Conservation (phyloP, 2,888 invertebrate genomes). For the Cheilosia urbana region DNA sequence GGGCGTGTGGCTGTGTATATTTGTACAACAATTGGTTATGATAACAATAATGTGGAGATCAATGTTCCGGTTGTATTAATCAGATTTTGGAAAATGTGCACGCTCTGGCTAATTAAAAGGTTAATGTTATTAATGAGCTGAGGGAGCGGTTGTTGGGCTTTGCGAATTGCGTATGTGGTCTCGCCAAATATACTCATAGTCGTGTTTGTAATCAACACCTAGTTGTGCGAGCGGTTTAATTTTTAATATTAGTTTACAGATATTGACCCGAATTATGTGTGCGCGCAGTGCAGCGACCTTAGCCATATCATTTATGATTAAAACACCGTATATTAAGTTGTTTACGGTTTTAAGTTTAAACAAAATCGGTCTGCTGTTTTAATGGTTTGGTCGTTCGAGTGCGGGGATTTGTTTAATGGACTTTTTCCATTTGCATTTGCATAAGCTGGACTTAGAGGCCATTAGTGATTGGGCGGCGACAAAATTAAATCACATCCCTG, state of each 20-base stretch:
- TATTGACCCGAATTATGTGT: constrained; percentile 23
- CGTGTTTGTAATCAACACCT: constrained; percentile 67
- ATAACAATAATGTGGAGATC: constrained; percentile 61
- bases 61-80: constrained; percentile 69
- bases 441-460: constrained; percentile 16
- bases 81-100: constrained; percentile 69
- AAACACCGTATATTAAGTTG: constrained; percentile 42
- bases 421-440: constrained; percentile 29
- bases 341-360: constrained; percentile 29
- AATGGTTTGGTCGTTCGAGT: background rate
- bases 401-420: constrained; percentile 23
- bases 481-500: too few relatives aligned
- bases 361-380: constrained; percentile 33
- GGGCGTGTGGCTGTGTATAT: background rate
- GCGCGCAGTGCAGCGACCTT: constrained; percentile 13
- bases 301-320: constrained; percentile 35
- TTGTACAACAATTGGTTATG: constrained; percentile 25
- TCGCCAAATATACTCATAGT: background rate
- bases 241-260: constrained; percentile 35
- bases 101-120: constrained; percentile 68
- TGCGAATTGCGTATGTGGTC: constrained; percentile 5
- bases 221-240: constrained; percentile 19
- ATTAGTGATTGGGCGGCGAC: background rate
- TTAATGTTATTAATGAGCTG: constrained; percentile 62
- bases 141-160: background rate